Percentiles rank a stretch among this genome's conserved stretches.
These are phyloP conservation scores for Amphipyra tragopoginis DNA, from an alignment of 2,888 invertebrate species.

Conservation along the genomic window DNA sequence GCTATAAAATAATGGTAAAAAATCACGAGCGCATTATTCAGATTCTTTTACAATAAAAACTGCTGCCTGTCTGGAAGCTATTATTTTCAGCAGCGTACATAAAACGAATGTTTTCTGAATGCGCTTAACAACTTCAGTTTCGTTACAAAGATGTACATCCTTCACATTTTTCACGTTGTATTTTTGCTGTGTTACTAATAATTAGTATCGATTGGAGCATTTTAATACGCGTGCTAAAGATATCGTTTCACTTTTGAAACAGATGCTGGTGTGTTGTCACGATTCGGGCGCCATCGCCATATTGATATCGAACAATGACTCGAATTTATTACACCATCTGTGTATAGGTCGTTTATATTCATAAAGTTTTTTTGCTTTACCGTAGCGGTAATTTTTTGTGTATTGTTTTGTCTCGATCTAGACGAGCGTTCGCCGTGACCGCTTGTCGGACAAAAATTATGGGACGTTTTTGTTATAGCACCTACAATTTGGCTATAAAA, in stretches of 20 bases:
- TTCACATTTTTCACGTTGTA: constrained; percentile 12
- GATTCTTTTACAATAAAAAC: constrained; percentile 36
- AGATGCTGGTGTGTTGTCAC: constrained; percentile 38
- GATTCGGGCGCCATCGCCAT: constrained; percentile 27
- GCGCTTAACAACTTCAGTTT: constrained; percentile 15
- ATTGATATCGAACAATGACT: constrained; percentile 62
- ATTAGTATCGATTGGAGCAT: constrained; percentile 15
- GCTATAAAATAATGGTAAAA: constrained; percentile 44
- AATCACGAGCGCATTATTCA: constrained; percentile 44
- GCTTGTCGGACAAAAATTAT: constrained; percentile 41
- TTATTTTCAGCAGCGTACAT: constrained; percentile 40
- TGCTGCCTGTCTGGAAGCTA: constrained; percentile 20
- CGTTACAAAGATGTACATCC: constrained; percentile 7
- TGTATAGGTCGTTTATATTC: constrained; percentile 58
- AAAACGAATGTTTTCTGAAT: constrained; percentile 45
- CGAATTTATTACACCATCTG: constrained; percentile 57
- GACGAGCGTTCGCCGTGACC: constrained; percentile 42
- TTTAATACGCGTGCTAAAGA: constrained; percentile 34
- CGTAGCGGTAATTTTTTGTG: constrained; percentile 61
- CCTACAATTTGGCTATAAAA: constrained; percentile 31
- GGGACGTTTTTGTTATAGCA: constrained; percentile 33
- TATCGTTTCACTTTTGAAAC: constrained; percentile 44
- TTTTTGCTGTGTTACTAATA: background rate
- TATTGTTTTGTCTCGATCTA: constrained; percentile 49
- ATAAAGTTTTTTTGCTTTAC: constrained; percentile 48